Conservation (phyloP, 2,113 vertebrate genomes). For the Tricholaema leucomelas region DNA sequence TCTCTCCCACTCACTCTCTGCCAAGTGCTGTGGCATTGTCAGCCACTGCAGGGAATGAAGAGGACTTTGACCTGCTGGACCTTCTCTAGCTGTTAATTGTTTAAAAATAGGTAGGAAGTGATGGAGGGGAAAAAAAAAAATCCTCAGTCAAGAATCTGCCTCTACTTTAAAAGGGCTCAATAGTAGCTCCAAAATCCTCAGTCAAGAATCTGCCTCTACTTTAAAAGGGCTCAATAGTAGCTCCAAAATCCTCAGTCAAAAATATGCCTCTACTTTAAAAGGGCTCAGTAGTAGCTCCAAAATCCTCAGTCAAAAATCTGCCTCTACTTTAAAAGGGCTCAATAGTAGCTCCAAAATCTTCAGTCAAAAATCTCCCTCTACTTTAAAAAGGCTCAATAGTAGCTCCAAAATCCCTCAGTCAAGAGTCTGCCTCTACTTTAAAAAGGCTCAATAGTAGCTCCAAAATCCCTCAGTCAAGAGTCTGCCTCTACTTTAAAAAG, state of each 20-base stretch:
- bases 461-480: neutral
- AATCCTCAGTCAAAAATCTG: no score
- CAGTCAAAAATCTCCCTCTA: no score
- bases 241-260: neutral
- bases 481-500: neutral
- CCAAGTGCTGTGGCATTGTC: fast-evolving
- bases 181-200: neutral
- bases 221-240: neutral
- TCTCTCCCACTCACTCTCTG: neutral
- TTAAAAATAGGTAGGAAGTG: neutral
- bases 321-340: no score
- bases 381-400: no score
- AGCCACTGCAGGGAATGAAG: neutral
- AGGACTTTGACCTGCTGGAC: neutral
- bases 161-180: neutral
- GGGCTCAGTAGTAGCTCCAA: neutral
- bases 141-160: neutral
- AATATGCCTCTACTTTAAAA: neutral
- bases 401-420: no score
- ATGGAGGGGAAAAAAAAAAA: neutral
- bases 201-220: neutral
- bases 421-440: neutral
- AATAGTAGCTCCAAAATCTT: no score
- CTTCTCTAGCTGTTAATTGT: neutral
- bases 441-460: neutral